Evolutionary conservation across 2,113 vertebrate genomes (phyloP).

Genomic region (Machaerirhynchus nigripectus): DNA sequence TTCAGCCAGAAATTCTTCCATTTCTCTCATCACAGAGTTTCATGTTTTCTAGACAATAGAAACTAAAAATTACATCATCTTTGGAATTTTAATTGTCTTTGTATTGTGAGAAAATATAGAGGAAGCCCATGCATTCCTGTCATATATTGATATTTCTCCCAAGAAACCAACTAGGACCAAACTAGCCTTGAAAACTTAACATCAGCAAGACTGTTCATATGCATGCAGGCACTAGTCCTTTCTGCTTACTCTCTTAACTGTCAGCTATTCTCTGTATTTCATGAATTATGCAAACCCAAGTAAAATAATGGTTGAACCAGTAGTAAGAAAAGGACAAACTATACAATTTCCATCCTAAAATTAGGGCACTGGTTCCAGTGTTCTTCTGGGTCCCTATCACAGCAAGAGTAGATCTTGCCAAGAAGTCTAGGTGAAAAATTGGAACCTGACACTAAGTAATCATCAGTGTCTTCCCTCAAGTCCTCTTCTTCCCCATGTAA

Average conservation of each 20-base stretch:
- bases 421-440: not conserved
- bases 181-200: not conserved
- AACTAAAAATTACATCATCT: not conserved
- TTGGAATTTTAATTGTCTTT: not conserved
- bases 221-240: not conserved
- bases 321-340: not conserved
- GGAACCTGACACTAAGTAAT: not conserved
- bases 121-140: not conserved
- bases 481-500: not conserved
- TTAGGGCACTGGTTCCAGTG: accelerated
- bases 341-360: not conserved
- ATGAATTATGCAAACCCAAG: not conserved
- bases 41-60: not conserved
- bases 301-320: not conserved
- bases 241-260: not conserved
- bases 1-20: not conserved
- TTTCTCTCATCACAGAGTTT: not conserved
- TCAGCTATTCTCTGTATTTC: not conserved
- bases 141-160: not conserved
- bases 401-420: not conserved
- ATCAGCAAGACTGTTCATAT: not conserved
- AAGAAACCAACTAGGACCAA: not conserved
- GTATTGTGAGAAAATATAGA: not conserved
- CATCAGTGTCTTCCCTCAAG: accelerated
- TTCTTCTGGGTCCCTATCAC: not conserved